A percentile compares a stretch with the other conserved stretches of the same genome.
phyloP scores from a whole-genome alignment of 2,797 vertebrate genomes.

The Eupleurogrammus muticus region DNA sequence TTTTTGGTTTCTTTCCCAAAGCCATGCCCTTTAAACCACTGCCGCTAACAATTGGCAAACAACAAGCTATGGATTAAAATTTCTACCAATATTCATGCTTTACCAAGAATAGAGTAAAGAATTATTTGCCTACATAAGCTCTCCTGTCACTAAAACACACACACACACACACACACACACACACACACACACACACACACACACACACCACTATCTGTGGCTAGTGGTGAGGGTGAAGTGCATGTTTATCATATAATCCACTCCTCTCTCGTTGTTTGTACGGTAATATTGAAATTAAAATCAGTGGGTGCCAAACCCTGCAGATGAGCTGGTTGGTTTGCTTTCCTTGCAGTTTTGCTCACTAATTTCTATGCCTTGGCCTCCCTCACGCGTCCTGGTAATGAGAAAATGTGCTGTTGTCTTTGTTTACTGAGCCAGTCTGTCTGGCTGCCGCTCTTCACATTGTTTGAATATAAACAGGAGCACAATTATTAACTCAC shows the following conservation, averaged over 20 bases:
- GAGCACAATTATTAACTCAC: slow-evolving; percentile 76
- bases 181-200: slow-evolving; percentile 7
- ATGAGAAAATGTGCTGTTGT: slow-evolving; percentile 83
- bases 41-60: slow-evolving; percentile 57
- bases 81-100: slow-evolving; percentile 37
- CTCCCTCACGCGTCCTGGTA: slow-evolving; percentile 77
- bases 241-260: slow-evolving; percentile 67
- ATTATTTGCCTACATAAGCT: slow-evolving; percentile 57
- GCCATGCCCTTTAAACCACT: slow-evolving; percentile 36
- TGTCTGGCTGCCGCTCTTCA: slow-evolving; percentile 75
- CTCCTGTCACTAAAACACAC: slow-evolving; percentile 23
- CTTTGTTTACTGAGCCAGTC: slow-evolving; percentile 81
- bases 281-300: slow-evolving; percentile 83
- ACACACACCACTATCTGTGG: slow-evolving; percentile 47
- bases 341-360: slow-evolving; percentile 82
- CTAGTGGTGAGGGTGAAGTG: slow-evolving; percentile 55
- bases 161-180: slow-evolving; percentile 23
- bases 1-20: slow-evolving; percentile 33
- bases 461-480: slow-evolving; percentile 83
- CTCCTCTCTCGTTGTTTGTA: slow-evolving; percentile 68
- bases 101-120: slow-evolving; percentile 45
- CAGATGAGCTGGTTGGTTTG: slow-evolving; percentile 80
- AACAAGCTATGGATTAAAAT: slow-evolving; percentile 63
- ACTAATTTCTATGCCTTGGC: slow-evolving; percentile 79
- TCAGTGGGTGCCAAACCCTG: slow-evolving; percentile 74